Base-by-base conservation (phyloP, 2,797 vertebrate genomes). In the Numenius phaeopus region DNA sequence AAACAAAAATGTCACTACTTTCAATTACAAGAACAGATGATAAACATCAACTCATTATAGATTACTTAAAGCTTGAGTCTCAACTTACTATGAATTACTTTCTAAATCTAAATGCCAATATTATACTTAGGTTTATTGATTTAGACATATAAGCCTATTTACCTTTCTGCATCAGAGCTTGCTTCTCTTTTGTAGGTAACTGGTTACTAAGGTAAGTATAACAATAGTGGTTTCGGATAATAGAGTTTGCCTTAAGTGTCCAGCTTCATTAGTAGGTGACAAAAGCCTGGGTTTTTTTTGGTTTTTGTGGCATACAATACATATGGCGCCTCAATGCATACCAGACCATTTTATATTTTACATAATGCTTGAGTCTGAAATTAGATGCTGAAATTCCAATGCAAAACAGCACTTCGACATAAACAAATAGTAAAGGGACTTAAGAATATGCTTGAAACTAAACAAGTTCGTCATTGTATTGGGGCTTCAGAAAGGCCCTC, bases 81-180 rank as follows among this genome's bases (percentile, higher is more conserved):
- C 92, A 90, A 84, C 64, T 97, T 96, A 52, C 37, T 87, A 82
- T 83, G 87, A 96, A 95, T 96, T 95, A 95, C 66, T 95, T 91
- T 54, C 71, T 92, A 96, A 97, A 94, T 94, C 83, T 97, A 90
- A 96, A 95, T 83, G 83, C 61, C 94, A 95, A 77, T 94, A 96
- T 72, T 93, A 65, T 94, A 80, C 67, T 91, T 94, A 58, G 34
- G 61, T 39, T 79, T 93, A 95, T 87, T 65, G 92, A 94, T 91
- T 91, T 54, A 91, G 67, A 64, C 34, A 44, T n/a, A 89, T 18
- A 91, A 95, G 87, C 59, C 71, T 47, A 50, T 80, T 92, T 91
- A 77, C 81, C 47, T 91, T 83, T 55, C 79, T 73, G 27, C 34
- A 19, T 82, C 75, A 91, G 70, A 76, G 70, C 58, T 87, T 61